Percentiles rank a stretch among this genome's conserved stretches.
Evolutionary conservation across 2,113 vertebrate species (phyloP).

Genomic region (Neogobius melanostomus): DNA sequence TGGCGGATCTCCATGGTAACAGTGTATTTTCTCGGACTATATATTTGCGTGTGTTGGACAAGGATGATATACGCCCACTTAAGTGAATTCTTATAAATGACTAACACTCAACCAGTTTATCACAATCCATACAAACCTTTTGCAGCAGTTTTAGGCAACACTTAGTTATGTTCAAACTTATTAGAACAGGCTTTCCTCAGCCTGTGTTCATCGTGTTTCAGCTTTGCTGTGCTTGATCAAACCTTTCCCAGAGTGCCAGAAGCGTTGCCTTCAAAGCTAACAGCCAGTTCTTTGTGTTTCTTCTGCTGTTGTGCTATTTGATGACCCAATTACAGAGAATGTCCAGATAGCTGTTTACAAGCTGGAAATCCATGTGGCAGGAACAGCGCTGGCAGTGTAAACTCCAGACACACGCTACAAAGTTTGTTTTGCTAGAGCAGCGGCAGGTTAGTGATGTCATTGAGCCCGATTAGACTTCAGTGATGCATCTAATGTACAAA

Average conservation of each 20-base stretch:
- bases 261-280: constrained; percentile 10
- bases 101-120: too few relatives aligned
- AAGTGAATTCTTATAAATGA: too few relatives aligned
- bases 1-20: too few relatives aligned
- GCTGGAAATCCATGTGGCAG: constrained; percentile 27
- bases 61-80: too few relatives aligned
- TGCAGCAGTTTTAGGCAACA: too few relatives aligned
- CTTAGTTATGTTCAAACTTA: too few relatives aligned
- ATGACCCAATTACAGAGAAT: constrained; percentile 51
- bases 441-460: too few relatives aligned
- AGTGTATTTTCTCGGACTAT: too few relatives aligned
- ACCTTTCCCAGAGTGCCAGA: constrained; percentile 23
- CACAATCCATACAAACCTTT: too few relatives aligned
- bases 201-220: constrained; percentile 8
- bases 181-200: neutral
- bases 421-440: neutral
- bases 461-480: too few relatives aligned
- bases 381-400: neutral
- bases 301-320: constrained; percentile 17
- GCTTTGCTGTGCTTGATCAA: constrained; percentile 7
- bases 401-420: constrained; percentile 4
- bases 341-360: constrained; percentile 35
- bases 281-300: constrained; percentile 23
- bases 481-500: too few relatives aligned
- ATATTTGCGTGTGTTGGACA: too few relatives aligned